Conservation (phyloP, 2,797 vertebrate genomes). For the Thaleichthys pacificus region DNA sequence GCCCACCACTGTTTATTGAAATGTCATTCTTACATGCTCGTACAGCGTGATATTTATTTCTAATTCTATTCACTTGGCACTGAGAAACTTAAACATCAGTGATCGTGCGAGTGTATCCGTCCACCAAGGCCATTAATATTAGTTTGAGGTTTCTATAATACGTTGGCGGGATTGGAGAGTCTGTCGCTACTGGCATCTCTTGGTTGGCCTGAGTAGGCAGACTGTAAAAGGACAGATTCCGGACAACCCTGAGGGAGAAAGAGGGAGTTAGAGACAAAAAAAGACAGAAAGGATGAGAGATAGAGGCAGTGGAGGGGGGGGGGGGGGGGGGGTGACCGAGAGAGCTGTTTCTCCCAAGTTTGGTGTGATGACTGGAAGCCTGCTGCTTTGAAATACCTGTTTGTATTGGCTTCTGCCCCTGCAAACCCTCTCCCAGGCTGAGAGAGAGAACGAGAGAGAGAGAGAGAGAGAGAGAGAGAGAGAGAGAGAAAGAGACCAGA, state of each 20-base stretch:
- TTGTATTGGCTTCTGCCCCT: conserved; percentile 71
- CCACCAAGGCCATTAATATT: not conserved
- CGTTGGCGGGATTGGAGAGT: conserved; percentile 19
- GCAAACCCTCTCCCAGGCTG: conserved; percentile 39
- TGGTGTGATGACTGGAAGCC: conserved; percentile 79
- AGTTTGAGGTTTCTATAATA: not conserved
- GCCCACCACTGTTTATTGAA: not conserved
- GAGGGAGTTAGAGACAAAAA: conserved; percentile 10
- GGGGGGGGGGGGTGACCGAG: conserved; percentile 30
- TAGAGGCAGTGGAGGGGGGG: conserved; percentile 12
- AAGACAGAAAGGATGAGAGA: conserved; percentile 14
- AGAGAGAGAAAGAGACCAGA: conserved; percentile 44
- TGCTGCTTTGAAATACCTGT: conserved; percentile 71
- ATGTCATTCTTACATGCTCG: not conserved
- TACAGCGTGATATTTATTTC: not conserved
- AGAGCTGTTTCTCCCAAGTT: conserved; percentile 81
- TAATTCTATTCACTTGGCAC: not conserved
- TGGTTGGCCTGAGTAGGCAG: conserved; percentile 44
- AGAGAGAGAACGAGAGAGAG: conserved; percentile 48
- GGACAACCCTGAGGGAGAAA: conserved; percentile 48
- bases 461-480: conserved; percentile 21
- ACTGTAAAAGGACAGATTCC: conserved; percentile 71
- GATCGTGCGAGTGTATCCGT: not conserved
- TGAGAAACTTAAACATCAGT: not conserved
- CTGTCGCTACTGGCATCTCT: conserved; percentile 41